Base-by-base conservation (phyloP, 2,888 invertebrate species). In the Leptopterna dolabrata region DNA sequence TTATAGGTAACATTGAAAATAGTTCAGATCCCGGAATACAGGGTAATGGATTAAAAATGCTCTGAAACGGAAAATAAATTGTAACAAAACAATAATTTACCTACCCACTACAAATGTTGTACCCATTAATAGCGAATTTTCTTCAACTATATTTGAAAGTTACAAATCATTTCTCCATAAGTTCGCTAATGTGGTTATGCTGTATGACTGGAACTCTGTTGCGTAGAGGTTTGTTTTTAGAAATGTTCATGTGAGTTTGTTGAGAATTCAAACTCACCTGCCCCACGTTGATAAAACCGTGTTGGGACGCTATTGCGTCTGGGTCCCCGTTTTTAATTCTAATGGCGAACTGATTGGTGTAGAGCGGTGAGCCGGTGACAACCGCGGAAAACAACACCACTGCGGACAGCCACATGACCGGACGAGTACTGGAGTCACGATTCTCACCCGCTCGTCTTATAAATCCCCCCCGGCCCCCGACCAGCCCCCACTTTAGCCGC, bases 261-360 rank as follows among this genome's bases (percentile, higher is more conserved):
- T 7, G 4, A 36, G 19, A 24, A 19, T 6, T 19, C 3, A 9
- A 4, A 91, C 95, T 94, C 92, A 97, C 97, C 96, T 96, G 94
- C 94, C 96, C 96, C 92, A 95, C 93, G 93, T 96, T 96, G 92
- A 94, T 92, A 93, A 96, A 97, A 90, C 96, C 97, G 92, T 97
- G 95, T 91, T 96, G 96, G 89, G 91, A 92, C 87, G 97, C 97
- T 73, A 97, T 95, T 51, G 93, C 93, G 91, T 95, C 94, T 55
- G 96, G 97, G 87, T 94, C 93, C 70, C 93, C 93, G 88, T 94
- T 95, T 29, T 95, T 94, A 91, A 97, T 95, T 91, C 96, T 95
- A 88, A 97, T 95, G 89, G 97, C 97, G 91, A 96, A 96, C 92
- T 96, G 94, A 92, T 96, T 96, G 92, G 95, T 94, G 92, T 95